Conservation (phyloP, 2,113 vertebrate genomes). For the Podarcis muralis region DNA sequence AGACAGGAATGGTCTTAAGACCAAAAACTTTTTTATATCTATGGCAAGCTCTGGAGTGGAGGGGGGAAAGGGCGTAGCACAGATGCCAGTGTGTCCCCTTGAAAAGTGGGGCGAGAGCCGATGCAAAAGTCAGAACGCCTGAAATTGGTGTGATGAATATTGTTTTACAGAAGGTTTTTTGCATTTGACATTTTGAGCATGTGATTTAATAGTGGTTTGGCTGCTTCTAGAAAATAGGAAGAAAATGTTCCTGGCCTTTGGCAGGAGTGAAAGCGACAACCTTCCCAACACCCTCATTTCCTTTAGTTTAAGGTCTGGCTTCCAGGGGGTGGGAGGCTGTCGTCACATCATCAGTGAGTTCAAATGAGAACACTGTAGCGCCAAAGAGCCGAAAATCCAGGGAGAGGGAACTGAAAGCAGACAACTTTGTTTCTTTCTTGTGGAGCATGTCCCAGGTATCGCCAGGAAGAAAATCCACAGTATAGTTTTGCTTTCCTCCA, state of each 20-base stretch:
- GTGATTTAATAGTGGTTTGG: slow-evolving; percentile 65
- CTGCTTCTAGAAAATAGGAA: slow-evolving; percentile 41
- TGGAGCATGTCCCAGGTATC: neutral
- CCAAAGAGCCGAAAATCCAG: slow-evolving; percentile 5
- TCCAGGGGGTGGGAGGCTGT: slow-evolving; percentile 52
- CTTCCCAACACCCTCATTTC: slow-evolving; percentile 63
- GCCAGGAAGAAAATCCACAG: slow-evolving; percentile 8
- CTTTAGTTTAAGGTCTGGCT: slow-evolving; percentile 47
- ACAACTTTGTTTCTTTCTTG: neutral
- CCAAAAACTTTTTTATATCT: neutral
- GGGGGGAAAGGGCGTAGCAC: neutral
- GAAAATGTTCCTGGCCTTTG: slow-evolving; percentile 66
- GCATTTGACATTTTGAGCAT: slow-evolving; percentile 39
- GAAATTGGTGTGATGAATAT: slow-evolving; percentile 19
- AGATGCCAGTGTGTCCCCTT: neutral
- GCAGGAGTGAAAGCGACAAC: slow-evolving; percentile 52
- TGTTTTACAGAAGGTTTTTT: slow-evolving; percentile 31
- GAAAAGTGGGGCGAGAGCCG: neutral
- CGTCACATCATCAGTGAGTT: slow-evolving; percentile 45
- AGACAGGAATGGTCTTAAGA: neutral
- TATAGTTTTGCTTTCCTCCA: slow-evolving; percentile 10
- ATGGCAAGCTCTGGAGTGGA: neutral
- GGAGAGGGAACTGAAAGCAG: slow-evolving; percentile 14
- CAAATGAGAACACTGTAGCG: slow-evolving; percentile 38
- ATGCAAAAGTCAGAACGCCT: slow-evolving; percentile 5